Conservation (phyloP, 2,797 vertebrate genomes). For the Stomatorhinus walkeri region DNA sequence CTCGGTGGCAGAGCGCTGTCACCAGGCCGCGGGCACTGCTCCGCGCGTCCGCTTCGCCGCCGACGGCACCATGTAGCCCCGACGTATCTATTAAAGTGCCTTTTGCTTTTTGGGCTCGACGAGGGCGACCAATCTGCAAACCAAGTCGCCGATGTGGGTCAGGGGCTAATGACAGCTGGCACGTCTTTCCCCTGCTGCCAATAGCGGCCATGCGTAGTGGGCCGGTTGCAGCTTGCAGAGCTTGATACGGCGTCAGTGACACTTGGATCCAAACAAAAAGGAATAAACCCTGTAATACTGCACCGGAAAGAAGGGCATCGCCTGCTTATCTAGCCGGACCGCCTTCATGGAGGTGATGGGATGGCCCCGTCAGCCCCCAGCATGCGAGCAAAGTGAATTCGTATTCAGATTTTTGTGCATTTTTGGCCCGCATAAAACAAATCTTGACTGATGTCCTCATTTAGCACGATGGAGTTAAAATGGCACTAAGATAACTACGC, state of each 20-base stretch:
- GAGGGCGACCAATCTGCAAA: constrained; percentile 21
- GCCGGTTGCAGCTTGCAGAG: constrained; percentile 26
- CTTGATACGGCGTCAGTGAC: constrained; percentile 19
- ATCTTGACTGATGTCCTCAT: background rate
- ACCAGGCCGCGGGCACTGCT: background rate
- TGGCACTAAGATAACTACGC: background rate
- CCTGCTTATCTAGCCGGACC: constrained; percentile 25
- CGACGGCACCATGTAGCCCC: constrained; percentile 3
- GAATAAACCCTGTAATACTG: background rate
- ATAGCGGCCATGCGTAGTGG: constrained; percentile 30
- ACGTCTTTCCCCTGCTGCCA: constrained; percentile 31
- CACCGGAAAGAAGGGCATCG: background rate
- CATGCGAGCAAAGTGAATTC: constrained; percentile 1
- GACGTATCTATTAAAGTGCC: constrained; percentile 2
- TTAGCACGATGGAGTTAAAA: background rate
- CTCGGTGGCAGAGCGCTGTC: background rate
- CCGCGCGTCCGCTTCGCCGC: background rate
- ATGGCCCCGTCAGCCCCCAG: background rate
- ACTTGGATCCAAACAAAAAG: background rate
- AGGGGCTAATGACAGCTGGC: constrained; percentile 43
- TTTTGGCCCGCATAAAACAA: background rate
- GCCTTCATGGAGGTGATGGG: background rate
- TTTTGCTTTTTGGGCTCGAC: background rate
- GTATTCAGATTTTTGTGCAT: constrained; percentile 9
- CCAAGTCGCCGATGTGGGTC: constrained; percentile 38